phyloP scores from a whole-genome alignment of 2,888 invertebrate genomes.

The Clivina fossor region DNA sequence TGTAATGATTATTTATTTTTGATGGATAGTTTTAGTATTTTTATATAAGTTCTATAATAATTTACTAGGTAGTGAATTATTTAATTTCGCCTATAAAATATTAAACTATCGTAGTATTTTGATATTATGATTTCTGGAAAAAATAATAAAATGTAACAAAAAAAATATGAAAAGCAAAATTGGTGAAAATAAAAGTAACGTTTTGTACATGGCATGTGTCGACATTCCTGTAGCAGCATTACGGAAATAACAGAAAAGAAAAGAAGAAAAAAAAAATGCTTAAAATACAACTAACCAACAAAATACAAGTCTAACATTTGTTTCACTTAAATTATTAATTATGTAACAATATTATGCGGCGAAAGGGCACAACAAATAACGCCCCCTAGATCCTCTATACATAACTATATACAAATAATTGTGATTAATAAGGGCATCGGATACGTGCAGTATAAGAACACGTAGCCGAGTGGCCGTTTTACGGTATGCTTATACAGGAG shows the following conservation, averaged over 20 bases:
- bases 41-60: too few relatives aligned
- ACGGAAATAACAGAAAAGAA: too few relatives aligned
- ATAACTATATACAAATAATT: conserved; percentile 28
- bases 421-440: conserved; percentile 10
- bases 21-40: too few relatives aligned
- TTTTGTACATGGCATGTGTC: conserved; percentile 32
- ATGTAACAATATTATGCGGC: conserved; percentile 35
- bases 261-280: conserved; percentile 44
- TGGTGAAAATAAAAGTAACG: conserved; percentile 25
- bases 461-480: not conserved
- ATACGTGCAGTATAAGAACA: not conserved
- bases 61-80: too few relatives aligned
- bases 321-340: conserved; percentile 48
- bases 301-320: conserved; percentile 52
- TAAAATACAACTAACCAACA: conserved; percentile 50
- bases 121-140: too few relatives aligned
- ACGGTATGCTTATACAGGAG: conserved; percentile 38
- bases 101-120: too few relatives aligned
- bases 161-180: too few relatives aligned
- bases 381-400: conserved; percentile 42
- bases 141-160: too few relatives aligned
- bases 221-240: conserved; percentile 49
- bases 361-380: conserved; percentile 44
- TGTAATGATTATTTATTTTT: too few relatives aligned
- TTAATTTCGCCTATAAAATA: too few relatives aligned